phyloP scores from a whole-genome alignment of 2,113 vertebrate species.

The Lethenteron camtschaticum region DNA sequence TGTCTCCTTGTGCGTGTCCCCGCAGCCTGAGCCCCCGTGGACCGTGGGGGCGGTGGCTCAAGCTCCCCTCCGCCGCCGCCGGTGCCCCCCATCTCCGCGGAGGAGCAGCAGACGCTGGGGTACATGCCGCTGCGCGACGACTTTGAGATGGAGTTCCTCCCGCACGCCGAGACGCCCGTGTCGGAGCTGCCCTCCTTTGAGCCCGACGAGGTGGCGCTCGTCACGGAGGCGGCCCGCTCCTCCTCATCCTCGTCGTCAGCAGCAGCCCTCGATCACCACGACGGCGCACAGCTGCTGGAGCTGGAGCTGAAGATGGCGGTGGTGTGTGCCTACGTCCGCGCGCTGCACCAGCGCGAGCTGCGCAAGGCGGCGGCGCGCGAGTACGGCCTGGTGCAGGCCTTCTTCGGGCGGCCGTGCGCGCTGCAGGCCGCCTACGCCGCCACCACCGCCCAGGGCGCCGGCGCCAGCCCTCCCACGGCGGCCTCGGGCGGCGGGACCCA shows the following conservation, averaged over 20 bases:
- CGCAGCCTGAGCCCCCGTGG: slow-evolving; percentile 24
- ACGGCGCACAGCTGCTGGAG: slow-evolving; percentile 26
- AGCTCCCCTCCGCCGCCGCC: slow-evolving; percentile 14
- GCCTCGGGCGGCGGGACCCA: no score
- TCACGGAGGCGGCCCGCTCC: no score
- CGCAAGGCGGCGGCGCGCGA: slow-evolving; percentile 82
- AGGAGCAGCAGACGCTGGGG: slow-evolving; percentile 83
- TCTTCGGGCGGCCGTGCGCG: slow-evolving; percentile 51
- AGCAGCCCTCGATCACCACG: no score
- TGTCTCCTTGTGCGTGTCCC: slow-evolving; percentile 72
- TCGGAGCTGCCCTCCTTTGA: slow-evolving; percentile 87
- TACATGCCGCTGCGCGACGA: slow-evolving; percentile 93
- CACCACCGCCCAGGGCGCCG: background rate
- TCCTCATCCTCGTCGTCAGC: no score
- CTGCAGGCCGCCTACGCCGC: background rate
- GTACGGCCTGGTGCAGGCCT: slow-evolving; percentile 65
- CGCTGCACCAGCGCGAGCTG: slow-evolving; percentile 59
- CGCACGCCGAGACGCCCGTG: slow-evolving; percentile 80
- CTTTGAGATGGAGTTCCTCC: slow-evolving; percentile 89
- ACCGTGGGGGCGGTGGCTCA: no score
- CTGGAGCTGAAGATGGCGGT: slow-evolving; percentile 80
- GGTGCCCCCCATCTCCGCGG: slow-evolving; percentile 47
- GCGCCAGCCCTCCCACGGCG: no score
- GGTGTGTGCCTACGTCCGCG: slow-evolving; percentile 91
- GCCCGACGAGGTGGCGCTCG: slow-evolving; percentile 44